These are phyloP conservation scores for Mesocentrotus franciscanus DNA, from an alignment of 53 echinoderm and acorn worm species.

Conservation along the genomic window DNA sequence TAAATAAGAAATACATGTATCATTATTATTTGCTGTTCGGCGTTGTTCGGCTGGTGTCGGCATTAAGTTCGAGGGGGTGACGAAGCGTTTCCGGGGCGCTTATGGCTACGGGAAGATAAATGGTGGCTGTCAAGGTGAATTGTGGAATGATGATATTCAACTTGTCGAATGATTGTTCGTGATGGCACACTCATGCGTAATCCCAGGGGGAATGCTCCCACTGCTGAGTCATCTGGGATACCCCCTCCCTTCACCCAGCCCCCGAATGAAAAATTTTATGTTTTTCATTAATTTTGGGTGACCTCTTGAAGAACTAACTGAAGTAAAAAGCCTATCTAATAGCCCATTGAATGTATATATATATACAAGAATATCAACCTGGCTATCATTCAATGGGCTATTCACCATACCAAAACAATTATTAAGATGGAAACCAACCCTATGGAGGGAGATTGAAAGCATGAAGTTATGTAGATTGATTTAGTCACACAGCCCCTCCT, in stretches of 20 bases:
- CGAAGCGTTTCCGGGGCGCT: too few relatives aligned
- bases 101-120: too few relatives aligned
- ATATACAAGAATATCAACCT: too few relatives aligned
- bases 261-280: neutral
- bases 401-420: neutral
- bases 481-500: neutral
- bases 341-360: too few relatives aligned
- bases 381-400: too few relatives aligned
- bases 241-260: neutral
- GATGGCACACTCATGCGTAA: neutral
- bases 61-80: too few relatives aligned
- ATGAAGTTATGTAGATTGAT: neutral
- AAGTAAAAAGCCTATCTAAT: neutral
- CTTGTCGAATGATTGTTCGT: conserved; percentile 6
- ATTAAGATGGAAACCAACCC: neutral
- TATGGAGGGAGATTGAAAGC: neutral
- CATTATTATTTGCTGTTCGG: too few relatives aligned
- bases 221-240: conserved; percentile 18
- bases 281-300: neutral
- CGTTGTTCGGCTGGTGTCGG: too few relatives aligned
- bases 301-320: neutral
- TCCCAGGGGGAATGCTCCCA: neutral
- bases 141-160: conserved; percentile 23
- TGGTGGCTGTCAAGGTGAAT: too few relatives aligned
- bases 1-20: too few relatives aligned